Evolutionary conservation across 2,797 vertebrate species (phyloP).

Genomic region (Neosalanx taihuensis): DNA sequence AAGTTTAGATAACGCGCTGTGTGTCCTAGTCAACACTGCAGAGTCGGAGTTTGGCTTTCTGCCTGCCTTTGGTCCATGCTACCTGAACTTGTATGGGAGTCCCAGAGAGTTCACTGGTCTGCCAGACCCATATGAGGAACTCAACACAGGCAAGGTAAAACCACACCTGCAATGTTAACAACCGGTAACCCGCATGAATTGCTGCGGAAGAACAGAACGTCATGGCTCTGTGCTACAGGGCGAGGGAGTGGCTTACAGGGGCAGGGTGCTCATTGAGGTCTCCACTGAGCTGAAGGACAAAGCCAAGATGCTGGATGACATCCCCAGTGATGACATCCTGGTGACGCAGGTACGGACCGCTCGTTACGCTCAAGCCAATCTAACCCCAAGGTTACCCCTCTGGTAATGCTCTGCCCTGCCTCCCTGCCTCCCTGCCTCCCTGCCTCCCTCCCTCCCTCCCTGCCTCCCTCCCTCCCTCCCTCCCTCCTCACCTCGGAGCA

Average conservation of each 20-base stretch:
- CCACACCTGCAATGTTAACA: too few relatives aligned
- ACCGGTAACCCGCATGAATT: too few relatives aligned
- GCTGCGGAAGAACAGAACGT: background rate
- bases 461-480: background rate
- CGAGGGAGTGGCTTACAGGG: conserved; percentile 93
- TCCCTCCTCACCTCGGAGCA: conserved; percentile 39
- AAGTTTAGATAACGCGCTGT: background rate
- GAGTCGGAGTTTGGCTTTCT: conserved; percentile 92
- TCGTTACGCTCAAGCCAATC: too few relatives aligned
- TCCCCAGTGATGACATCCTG: conserved; percentile 87
- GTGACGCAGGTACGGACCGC: conserved; percentile 75
- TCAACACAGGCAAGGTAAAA: conserved; percentile 89
- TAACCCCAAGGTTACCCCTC: too few relatives aligned
- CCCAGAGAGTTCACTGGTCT: conserved; percentile 91
- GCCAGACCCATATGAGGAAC: conserved; percentile 90
- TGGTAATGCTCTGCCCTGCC: background rate
- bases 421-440: background rate
- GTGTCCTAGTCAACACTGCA: conserved; percentile 74
- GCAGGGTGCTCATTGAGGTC: conserved; percentile 88
- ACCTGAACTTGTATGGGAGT: conserved; percentile 94
- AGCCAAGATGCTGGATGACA: conserved; percentile 78
- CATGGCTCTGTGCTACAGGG: conserved; percentile 71
- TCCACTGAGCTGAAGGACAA: conserved; percentile 84
- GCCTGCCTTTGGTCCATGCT: conserved; percentile 95
- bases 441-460: too few relatives aligned